Percentiles rank a stretch among this genome's conserved stretches.
phyloP scores from a whole-genome alignment of 2,888 invertebrate species.

The Amiota minor region DNA sequence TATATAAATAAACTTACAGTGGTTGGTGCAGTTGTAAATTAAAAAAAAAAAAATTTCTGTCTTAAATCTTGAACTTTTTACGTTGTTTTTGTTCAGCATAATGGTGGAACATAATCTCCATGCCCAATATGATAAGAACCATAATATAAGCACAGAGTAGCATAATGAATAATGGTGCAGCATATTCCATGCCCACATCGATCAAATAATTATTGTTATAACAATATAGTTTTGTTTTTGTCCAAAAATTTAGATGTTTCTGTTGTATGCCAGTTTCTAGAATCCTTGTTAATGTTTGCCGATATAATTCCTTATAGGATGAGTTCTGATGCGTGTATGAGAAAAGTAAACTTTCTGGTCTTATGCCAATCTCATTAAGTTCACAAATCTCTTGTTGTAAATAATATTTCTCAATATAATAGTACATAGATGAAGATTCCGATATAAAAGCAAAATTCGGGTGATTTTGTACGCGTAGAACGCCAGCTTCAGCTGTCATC shows the following conservation, averaged over 20 bases:
- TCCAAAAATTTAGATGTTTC: slow-evolving; percentile 57
- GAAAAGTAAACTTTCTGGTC: slow-evolving; percentile 57
- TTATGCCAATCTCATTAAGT: slow-evolving; percentile 67
- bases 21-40: neutral
- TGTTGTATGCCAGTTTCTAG: slow-evolving; percentile 60
- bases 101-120: slow-evolving; percentile 55
- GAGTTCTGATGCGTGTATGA: slow-evolving; percentile 59
- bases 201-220: slow-evolving; percentile 59
- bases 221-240: slow-evolving; percentile 58
- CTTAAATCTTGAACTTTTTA: no score
- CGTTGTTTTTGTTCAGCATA: neutral
- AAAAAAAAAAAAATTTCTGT: no score
- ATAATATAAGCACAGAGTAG: slow-evolving; percentile 50
- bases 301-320: slow-evolving; percentile 65
- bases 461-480: slow-evolving; percentile 57
- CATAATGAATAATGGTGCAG: slow-evolving; percentile 63
- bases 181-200: slow-evolving; percentile 68
- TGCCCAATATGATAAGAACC: slow-evolving; percentile 47
- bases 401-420: slow-evolving; percentile 62
- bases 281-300: slow-evolving; percentile 59
- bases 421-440: slow-evolving; percentile 62
- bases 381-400: slow-evolving; percentile 71
- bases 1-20: neutral
- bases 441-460: slow-evolving; percentile 69
- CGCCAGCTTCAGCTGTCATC: slow-evolving; percentile 58